Base-by-base conservation (phyloP, 2,113 vertebrate species). In the Lipotes vexillifer region DNA sequence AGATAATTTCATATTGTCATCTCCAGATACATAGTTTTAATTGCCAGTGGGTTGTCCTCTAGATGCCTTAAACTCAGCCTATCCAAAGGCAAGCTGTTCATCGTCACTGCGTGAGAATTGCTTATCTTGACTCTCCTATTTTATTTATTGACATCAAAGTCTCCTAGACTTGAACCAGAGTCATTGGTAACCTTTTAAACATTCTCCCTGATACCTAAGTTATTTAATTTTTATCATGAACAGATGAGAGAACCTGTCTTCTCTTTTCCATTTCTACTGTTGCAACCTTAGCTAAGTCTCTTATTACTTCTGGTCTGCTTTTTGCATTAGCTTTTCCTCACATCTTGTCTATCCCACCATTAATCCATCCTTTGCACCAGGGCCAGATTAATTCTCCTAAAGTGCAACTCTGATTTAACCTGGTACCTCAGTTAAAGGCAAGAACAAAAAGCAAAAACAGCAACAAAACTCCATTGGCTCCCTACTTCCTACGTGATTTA, bases 221-320 rank as follows among this genome's bases (percentile, higher is more conserved):
- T 93, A 65, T 61, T 93, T 94, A 72, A 68, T 92, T 95, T 90
- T 88, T 82, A 38, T 55, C 46, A 75, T 36, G 10, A 78, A 68
- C 36, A 87, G 21, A 74, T 69, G 20, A 91, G 7, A 71, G 31
- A 93, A 80, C 91, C 66, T 77, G 3, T 83, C 36, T 84, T 88
- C 44, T 83, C 52, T 90, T 85, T 94, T 83, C 33, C 3, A 46
- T 71, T 61, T 14, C 44, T 65, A 7, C 46, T 20, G 2, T 33
- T 59, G 3, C 14, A 71, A 23, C 10, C 23, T 17, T 83, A 63
- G n/a, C 29, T 75, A 71, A 55, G 25, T 81, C 36, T 92, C 63
- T 84, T 57, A 46, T 21, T 46, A 59, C 21, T 93, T 84, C 36
- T 25, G 1, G 15, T 66, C 18, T 93, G 14, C 36, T 94, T 94